phyloP scores from a whole-genome alignment of 2,113 vertebrate species.

The Sinocyclocheilus grahami region DNA sequence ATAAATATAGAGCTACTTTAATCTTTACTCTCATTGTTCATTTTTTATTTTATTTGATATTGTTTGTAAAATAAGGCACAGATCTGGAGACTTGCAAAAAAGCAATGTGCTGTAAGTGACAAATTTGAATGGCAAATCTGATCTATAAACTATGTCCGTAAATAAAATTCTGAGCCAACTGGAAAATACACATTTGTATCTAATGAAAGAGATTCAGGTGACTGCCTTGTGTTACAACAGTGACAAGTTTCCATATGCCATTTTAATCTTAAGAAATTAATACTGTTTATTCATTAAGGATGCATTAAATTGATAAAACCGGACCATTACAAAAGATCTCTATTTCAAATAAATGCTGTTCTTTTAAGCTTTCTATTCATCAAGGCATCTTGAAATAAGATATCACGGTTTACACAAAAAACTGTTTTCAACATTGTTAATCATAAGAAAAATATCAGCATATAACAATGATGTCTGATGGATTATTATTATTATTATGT shows the following conservation, averaged over 20 bases:
- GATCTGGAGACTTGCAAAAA: background rate
- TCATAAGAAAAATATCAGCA: too few relatives aligned
- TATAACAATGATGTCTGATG: too few relatives aligned
- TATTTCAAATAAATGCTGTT: background rate
- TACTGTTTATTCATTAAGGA: background rate
- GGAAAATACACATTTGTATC: background rate
- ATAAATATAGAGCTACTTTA: background rate
- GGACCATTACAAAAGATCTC: background rate
- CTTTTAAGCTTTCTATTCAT: background rate
- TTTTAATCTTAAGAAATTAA: background rate
- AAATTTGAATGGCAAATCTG: background rate
- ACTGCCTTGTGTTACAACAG: background rate
- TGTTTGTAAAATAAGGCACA: background rate
- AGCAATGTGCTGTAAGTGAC: background rate
- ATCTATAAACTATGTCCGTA: background rate
- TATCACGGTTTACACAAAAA: background rate
- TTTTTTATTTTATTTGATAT: background rate
- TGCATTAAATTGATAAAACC: background rate
- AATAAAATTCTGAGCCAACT: background rate
- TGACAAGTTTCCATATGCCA: background rate
- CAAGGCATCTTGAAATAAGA: background rate
- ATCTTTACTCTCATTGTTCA: slow-evolving; percentile 26
- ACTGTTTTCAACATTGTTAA: background rate
- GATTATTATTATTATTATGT: background rate
- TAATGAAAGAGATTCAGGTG: background rate